Base-by-base conservation (phyloP, 2,888 invertebrate genomes). In the Halictus quadricinctus region DNA sequence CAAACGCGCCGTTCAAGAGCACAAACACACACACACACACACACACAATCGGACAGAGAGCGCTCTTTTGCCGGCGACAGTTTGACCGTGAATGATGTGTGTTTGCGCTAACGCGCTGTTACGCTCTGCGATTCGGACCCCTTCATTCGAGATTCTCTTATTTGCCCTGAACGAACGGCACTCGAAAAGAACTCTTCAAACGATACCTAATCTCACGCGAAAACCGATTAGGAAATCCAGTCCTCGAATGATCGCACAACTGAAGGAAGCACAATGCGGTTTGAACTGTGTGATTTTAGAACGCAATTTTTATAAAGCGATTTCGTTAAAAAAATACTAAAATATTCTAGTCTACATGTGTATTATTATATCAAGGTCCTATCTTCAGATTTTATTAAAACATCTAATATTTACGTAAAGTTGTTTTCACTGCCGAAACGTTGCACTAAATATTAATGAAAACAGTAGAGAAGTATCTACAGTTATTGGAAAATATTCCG, bases 41-140 rank as follows among this genome's bases (percentile, higher is more conserved):
- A 36, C 25, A 69, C 66, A 69, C 66, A 18, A 36, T 69, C 66
- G 66, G 36, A 41, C 36, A 21, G 66, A 8, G 66, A 69, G 21
- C 36, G 13, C 64, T 84, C 64, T n/a, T 60, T 72, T n/a, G 18
- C 10, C 8, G 29, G 15, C 72, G 21, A 75, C 46, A 48, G 64
- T 72, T 72, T 60, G 54, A 86, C 77, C 79, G 54, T 46, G 54
- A 60, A 36, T 60, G 60, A 50, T 13, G n/a, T 15, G 29, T n/a
- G 21, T 41, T 74, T 58, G 21, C 10, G 12, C 13, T 36, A 18
- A 50, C 72, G 18, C 43, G 46, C 72, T 18, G 64, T 15, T 29
- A 29, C 29, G 13, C 25, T 64, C 25, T 12, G 13, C 64, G 64
- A 15, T 29, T 64, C 64, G 29, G 15, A 29, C 64, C 13, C 64